Base-by-base conservation (phyloP, 2,797 vertebrate genomes). In the Sebastes alutus region DNA sequence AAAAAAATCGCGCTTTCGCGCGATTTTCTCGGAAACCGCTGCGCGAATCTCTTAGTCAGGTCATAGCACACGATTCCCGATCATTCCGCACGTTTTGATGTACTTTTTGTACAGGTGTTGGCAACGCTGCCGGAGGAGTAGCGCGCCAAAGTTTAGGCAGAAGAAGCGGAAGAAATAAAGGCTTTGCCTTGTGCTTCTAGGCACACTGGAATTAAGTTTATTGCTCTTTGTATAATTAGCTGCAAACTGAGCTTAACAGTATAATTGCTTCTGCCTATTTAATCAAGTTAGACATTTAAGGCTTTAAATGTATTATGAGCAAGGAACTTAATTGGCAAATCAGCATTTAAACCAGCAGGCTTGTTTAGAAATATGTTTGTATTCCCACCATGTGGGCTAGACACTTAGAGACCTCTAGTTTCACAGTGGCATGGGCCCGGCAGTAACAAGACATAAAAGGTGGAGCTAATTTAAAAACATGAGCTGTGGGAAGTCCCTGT, bases 361-460 rank as follows among this genome's bases (percentile, higher is more conserved):
- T 55, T 42, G 13, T 46, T 71, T 29, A 22, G 38, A 79, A 66
- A 66, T 61, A 69, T 55, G 46, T 30, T 60, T 71, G 7, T 69
- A 76, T 66, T 66, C 14, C 27, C 22, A 61, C 22, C 25, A 54
- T 32, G 35, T 74, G 10, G 32, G 20, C 5, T 22, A 18, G 38
- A 52, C 49, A 69, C 10, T 18, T 49, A 68, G 14, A 49, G n/a
- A 49, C 22, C 12, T 27, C 6, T 5, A 22, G 5, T 38, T 59
- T 72, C 29, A 35, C 25, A 16, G 46, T 10, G n/a, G 25, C 33
- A 52, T 52, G 42, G 20, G 30, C 6, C 35, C 16, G 3, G 14
- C 64, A 64, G 7, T 70, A 71, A 73, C 54, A 61, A 70, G 64
- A 77, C 54, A 54, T 29, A 55, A 70, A 72, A 81, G 23, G 18